Evolutionary conservation across 1,140 invertebrate genomes (phyloP), one percentile per base, ranked within the genome.

Genomic region (Pachyrhynchus sulphureomaculatus): DNA sequence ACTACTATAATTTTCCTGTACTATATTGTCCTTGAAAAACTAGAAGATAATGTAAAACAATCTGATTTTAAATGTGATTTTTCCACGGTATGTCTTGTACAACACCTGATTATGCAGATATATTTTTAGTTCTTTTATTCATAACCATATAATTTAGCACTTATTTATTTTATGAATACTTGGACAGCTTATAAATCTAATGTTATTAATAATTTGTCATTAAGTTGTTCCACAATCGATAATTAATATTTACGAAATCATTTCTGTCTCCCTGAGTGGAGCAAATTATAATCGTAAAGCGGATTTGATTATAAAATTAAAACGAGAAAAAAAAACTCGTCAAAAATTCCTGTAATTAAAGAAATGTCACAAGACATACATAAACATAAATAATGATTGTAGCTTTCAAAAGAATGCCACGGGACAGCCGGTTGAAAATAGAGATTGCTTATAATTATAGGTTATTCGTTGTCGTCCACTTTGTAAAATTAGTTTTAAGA

Each of bases 391-490:
- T 52, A 64, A 64, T 64, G 56, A 64, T 54, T 47, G 49, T 59
- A 39, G 55, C 51, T 54, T 54, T 58, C 55, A 53, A 57, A 62
- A 37, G 53, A 64, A 64, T 64, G 62, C 56, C 56, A 54, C 39
- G 37, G 62, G 62, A 48, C 37, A 39, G 39, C 56, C 49, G 56
- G 44, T 37, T 51, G 29, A 60, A 65, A 59, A 58, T 65, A 65
- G 51, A 60, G 48, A 59, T 60, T 55, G 52, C 49, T 51, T 65
- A 61, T 65, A 65, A 65, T 65, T 65, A 60, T 55, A 55, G 63
- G 63, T 65, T 65, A 34, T 58, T 39, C 42, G 37, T 55, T 60
- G 56, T 61, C 51, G 56, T 61, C 51, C 57, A 65, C 57, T 17
- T 52, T 52, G 47, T 41, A 49, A 58, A 59, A 64, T 64, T 62